These are phyloP conservation scores for Parapristionchus giblindavisi DNA, from an alignment of 2,888 invertebrate species.

Conservation along the genomic window DNA sequence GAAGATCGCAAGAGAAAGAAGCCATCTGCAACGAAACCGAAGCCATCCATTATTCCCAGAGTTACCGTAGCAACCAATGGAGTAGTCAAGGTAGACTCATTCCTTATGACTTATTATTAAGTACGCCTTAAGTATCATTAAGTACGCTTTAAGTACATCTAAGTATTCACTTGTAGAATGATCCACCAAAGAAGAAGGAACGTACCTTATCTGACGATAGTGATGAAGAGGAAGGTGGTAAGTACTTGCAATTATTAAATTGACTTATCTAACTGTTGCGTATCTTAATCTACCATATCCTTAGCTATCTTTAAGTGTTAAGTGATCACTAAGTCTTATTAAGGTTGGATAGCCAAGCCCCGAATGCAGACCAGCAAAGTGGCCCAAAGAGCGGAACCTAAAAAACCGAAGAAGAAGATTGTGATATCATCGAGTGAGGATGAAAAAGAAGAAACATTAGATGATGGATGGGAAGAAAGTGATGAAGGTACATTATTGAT, in stretches of 20 bases:
- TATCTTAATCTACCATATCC: neutral
- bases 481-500: neutral
- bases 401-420: slow-evolving; percentile 32
- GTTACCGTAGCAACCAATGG: slow-evolving; percentile 13
- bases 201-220: slow-evolving; percentile 37
- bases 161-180: neutral
- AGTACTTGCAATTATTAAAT: too few relatives aligned
- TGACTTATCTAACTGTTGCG: neutral
- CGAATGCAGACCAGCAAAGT: slow-evolving; percentile 31
- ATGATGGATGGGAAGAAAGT: neutral
- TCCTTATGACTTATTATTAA: too few relatives aligned
- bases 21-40: neutral
- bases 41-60: neutral
- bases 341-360: slow-evolving; percentile 27
- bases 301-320: neutral
- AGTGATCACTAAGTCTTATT: neutral
- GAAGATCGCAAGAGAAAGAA: slow-evolving; percentile 15
- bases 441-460: neutral
- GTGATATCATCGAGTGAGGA: slow-evolving; percentile 29
- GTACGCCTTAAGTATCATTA: neutral
- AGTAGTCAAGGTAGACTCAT: slow-evolving; percentile 1
- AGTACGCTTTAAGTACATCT: slow-evolving; percentile 6
- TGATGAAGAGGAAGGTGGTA: slow-evolving; percentile 34
- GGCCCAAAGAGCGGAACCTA: slow-evolving; percentile 17
- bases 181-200: slow-evolving; percentile 15